These are phyloP conservation scores for Mastomys natalensis DNA, from an alignment of 2,113 vertebrate genomes.

Conservation along the genomic window DNA sequence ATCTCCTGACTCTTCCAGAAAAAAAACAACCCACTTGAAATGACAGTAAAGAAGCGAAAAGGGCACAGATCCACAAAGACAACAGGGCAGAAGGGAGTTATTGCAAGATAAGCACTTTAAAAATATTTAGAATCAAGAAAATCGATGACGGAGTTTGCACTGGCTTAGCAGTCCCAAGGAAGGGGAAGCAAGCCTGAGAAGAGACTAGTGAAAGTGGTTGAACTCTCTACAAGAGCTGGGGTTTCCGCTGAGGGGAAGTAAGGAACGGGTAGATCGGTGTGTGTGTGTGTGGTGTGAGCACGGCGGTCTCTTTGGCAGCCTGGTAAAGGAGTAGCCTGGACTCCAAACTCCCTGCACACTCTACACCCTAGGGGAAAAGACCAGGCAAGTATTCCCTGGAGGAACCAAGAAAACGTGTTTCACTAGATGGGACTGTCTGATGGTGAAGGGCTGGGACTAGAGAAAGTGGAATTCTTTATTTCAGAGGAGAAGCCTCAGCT, in stretches of 20 bases:
- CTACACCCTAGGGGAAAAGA: neutral
- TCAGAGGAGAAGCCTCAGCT: neutral
- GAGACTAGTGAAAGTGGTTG: neutral
- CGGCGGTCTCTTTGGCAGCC: neutral
- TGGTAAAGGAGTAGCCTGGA: neutral
- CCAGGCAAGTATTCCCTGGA: neutral
- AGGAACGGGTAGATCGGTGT: neutral
- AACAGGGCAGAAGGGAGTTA: constrained; percentile 14
- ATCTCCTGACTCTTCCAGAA: constrained; percentile 10
- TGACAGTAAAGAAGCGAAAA: constrained; percentile 29
- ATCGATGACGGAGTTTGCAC: constrained; percentile 43
- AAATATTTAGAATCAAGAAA: constrained; percentile 62
- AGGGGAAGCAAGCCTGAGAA: neutral
- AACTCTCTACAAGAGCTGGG: neutral
- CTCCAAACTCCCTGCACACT: neutral
- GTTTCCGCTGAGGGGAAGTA: accelerated
- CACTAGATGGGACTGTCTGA: neutral
- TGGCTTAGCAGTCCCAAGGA: constrained; percentile 40
- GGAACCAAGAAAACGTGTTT: neutral
- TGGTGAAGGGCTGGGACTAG: neutral
- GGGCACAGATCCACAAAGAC: constrained; percentile 54
- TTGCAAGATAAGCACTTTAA: constrained; percentile 63
- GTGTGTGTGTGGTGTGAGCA: neutral
- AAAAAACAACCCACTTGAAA: neutral
- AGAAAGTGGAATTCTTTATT: neutral